phyloP scores from a whole-genome alignment of 2,888 invertebrate genomes.

The Ectemnius continuus region DNA sequence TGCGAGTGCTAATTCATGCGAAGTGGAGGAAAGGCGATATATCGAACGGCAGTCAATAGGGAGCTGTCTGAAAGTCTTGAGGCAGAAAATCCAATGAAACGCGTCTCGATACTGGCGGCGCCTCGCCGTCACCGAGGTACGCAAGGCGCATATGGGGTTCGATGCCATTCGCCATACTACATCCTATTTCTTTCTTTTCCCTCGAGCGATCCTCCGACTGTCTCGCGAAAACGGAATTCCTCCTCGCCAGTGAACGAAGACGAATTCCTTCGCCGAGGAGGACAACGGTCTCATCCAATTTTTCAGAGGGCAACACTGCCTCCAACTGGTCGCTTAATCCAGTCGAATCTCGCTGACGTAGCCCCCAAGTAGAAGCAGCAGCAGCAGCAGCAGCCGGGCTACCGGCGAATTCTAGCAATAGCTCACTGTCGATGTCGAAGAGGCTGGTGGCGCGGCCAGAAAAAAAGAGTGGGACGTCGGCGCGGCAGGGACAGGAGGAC shows the following conservation, averaged over 20 bases:
- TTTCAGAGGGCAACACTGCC: conserved; percentile 58
- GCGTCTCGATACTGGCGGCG: conserved; percentile 71
- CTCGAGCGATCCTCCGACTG: conserved; percentile 10
- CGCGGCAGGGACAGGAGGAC: conserved; percentile 25
- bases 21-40: conserved; percentile 65
- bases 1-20: conserved; percentile 68
- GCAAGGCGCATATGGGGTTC: conserved; percentile 37
- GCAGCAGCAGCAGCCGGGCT: conserved; percentile 23
- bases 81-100: conserved; percentile 74
- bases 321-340: conserved; percentile 59
- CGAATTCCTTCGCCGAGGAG: conserved; percentile 33
- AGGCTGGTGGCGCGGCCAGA: conserved; percentile 47
- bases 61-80: conserved; percentile 71
- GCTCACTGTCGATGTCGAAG: conserved; percentile 65
- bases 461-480: conserved; percentile 15
- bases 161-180: conserved; percentile 6
- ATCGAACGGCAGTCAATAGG: conserved; percentile 70
- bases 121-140: conserved; percentile 55
- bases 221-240: conserved; percentile 46
- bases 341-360: conserved; percentile 61
- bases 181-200: conserved; percentile 12
- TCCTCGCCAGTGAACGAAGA: conserved; percentile 43
- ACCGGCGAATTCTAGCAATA: conserved; percentile 65
- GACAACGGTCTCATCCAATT: conserved; percentile 57
- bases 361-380: too few species aligned